Conservation (phyloP, 2,113 vertebrate genomes). For the Oreochromis tanganicae region DNA sequence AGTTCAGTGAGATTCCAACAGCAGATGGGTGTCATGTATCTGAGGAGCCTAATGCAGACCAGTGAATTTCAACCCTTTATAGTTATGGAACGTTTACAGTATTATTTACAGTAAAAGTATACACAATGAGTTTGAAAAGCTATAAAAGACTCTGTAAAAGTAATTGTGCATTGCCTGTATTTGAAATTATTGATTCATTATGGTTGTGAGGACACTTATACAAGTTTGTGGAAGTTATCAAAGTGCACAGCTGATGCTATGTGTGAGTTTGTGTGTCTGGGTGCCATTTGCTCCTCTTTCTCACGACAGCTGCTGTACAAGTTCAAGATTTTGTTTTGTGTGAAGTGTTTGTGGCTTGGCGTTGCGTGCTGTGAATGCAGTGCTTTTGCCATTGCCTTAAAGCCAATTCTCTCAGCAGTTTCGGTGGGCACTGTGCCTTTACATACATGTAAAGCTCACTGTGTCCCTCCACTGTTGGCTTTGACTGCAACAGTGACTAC, state of each 20-base stretch:
- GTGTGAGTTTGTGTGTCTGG: conserved; percentile 2
- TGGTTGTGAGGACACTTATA: neutral
- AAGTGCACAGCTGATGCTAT: conserved; percentile 17
- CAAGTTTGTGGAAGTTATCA: conserved; percentile 17
- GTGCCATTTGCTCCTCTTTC: conserved; percentile 52
- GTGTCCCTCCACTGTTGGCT: neutral
- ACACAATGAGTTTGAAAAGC: neutral
- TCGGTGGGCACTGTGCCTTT: neutral
- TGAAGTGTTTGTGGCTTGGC: conserved; percentile 43
- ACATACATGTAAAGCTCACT: neutral
- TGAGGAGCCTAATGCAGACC: neutral
- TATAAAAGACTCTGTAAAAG: neutral
- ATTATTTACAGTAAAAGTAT: neutral
- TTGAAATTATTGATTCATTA: neutral
- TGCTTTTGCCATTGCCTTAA: neutral
- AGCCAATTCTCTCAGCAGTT: neutral
- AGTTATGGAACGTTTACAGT: neutral
- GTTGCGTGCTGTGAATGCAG: conserved; percentile 1
- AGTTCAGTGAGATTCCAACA: neutral
- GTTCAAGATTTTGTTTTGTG: conserved; percentile 52
- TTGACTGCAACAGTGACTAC: neutral
- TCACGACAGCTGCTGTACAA: conserved; percentile 57
- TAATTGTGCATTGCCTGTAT: neutral
- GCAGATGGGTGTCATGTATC: neutral
- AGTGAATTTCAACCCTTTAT: neutral